These are phyloP conservation scores for Melanotaenia boesemani DNA, from an alignment of 2,797 vertebrate genomes.

Conservation along the genomic window DNA sequence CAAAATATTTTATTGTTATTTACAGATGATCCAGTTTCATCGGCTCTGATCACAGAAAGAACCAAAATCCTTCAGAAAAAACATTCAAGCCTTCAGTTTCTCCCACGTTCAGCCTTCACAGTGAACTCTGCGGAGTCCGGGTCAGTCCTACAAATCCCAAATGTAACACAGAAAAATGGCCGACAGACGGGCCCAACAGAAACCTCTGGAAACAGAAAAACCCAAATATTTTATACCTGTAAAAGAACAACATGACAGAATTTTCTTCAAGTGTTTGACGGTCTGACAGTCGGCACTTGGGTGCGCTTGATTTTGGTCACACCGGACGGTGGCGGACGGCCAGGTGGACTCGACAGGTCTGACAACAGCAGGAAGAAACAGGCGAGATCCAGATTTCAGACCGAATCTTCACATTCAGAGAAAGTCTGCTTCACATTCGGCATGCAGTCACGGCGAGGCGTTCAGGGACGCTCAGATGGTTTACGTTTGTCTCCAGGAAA, in stretches of 20 bases:
- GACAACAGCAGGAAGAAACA: neutral
- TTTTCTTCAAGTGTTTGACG: too few relatives aligned
- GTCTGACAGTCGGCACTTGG: slow-evolving; percentile 41
- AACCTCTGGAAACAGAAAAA: neutral
- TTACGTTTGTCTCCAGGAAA: slow-evolving; percentile 3
- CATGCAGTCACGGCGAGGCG: slow-evolving; percentile 28
- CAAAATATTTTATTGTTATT: slow-evolving; percentile 78
- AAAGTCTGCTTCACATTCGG: slow-evolving; percentile 50
- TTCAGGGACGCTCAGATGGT: slow-evolving; percentile 15
- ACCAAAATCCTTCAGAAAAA: slow-evolving; percentile 63
- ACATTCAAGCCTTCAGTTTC: slow-evolving; percentile 45
- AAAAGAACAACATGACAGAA: too few relatives aligned
- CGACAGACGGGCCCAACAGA: neutral
- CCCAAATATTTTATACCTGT: neutral
- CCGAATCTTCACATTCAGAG: slow-evolving; percentile 48
- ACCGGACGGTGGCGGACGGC: neutral
- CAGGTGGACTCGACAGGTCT: neutral
- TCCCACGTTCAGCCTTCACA: slow-evolving; percentile 52
- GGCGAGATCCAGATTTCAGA: neutral
- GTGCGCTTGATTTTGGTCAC: slow-evolving; percentile 40
- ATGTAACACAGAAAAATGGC: slow-evolving; percentile 33
- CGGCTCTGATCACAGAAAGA: slow-evolving; percentile 68
- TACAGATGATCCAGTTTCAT: slow-evolving; percentile 80
- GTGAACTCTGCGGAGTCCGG: slow-evolving; percentile 56
- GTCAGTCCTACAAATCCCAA: slow-evolving; percentile 25